Conservation (phyloP, 2,888 invertebrate species). For the Adelphocoris suturalis region DNA sequence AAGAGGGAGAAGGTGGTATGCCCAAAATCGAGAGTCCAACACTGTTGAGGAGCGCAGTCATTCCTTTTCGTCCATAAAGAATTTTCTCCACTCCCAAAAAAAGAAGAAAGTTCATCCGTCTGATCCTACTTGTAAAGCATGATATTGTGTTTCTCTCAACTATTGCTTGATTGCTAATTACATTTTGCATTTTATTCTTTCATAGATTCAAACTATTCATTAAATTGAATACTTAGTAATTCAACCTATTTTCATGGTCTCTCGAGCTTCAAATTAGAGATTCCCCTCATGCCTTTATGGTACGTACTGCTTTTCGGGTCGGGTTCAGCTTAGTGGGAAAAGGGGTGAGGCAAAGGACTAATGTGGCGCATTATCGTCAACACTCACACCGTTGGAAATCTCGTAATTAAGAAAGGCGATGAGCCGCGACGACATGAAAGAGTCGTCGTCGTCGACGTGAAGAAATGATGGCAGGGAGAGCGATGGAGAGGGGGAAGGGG, state of each 20-base stretch:
- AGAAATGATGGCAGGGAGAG: too few species aligned
- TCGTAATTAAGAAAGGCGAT: slow-evolving; percentile 57
- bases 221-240: background rate
- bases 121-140: too few species aligned
- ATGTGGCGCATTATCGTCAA: slow-evolving; percentile 4
- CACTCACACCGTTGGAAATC: slow-evolving; percentile 15
- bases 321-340: background rate
- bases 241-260: background rate
- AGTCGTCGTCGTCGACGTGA: background rate
- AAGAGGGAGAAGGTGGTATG: too few species aligned
- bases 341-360: background rate
- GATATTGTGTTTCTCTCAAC: too few species aligned
- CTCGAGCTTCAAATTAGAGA: background rate
- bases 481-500: background rate
- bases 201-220: too few species aligned
- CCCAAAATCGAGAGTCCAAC: too few species aligned
- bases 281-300: background rate
- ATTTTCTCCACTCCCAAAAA: too few species aligned
- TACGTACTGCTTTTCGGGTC: background rate
- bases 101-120: too few species aligned
- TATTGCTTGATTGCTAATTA: too few species aligned
- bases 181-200: too few species aligned
- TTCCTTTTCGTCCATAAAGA: too few species aligned
- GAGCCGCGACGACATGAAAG: slow-evolving; percentile 51
- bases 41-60: too few species aligned